Evolutionary conservation across 2,113 vertebrate genomes (phyloP).

Genomic region (Cyprinodon variegatus): DNA sequence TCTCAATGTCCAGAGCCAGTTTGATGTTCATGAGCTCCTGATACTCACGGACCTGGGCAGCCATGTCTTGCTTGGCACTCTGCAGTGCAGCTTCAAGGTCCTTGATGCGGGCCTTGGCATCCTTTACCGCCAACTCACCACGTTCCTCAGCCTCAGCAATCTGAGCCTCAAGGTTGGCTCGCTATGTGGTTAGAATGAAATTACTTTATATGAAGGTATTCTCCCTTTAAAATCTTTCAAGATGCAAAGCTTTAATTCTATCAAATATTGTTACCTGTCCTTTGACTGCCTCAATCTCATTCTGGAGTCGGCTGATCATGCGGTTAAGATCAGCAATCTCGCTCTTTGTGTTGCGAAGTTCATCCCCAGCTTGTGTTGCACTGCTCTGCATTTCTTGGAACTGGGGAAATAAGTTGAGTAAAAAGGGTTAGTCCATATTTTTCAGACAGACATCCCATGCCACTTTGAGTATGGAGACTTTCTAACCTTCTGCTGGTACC

Average conservation of each 20-base stretch:
- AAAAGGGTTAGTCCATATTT: not conserved
- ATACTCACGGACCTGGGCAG: slow-evolving; percentile 86
- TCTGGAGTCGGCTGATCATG: slow-evolving; percentile 83
- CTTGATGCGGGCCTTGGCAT: slow-evolving; percentile 82
- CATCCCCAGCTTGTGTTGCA: slow-evolving; percentile 76
- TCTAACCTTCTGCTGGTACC: slow-evolving; percentile 86
- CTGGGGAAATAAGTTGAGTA: slow-evolving; percentile 66
- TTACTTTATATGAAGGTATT: slow-evolving; percentile 3
- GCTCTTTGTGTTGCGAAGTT: slow-evolving; percentile 82
- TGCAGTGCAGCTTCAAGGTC: slow-evolving; percentile 87
- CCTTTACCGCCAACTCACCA: slow-evolving; percentile 88
- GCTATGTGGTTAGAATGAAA: slow-evolving; percentile 70
- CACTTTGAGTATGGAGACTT: not conserved
- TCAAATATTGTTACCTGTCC: slow-evolving; percentile 79
- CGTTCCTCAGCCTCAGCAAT: slow-evolving; percentile 89
- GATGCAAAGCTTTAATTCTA: not conserved
- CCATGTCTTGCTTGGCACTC: slow-evolving; percentile 89
- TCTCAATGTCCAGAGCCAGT: slow-evolving; percentile 92
- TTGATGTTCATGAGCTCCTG: slow-evolving; percentile 92
- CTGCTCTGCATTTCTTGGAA: slow-evolving; percentile 80
- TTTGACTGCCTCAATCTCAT: slow-evolving; percentile 85
- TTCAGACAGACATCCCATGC: not conserved
- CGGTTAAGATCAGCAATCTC: slow-evolving; percentile 88
- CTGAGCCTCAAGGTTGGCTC: slow-evolving; percentile 83
- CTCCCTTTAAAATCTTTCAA: not conserved